Base-by-base conservation (phyloP, 2,797 vertebrate species). In the Cuniculus paca region DNA sequence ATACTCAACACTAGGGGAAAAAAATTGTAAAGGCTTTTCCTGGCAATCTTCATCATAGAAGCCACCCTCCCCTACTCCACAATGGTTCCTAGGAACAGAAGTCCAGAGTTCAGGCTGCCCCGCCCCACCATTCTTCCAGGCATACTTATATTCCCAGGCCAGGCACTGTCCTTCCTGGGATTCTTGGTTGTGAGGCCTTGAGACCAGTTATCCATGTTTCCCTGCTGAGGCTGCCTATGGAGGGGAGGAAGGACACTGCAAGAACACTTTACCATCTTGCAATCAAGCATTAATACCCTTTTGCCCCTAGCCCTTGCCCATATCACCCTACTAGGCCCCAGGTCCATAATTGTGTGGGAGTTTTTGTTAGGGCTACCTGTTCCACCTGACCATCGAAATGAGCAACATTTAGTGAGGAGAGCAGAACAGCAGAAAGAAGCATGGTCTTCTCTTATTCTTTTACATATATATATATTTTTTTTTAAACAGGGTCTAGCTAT, bases 341-440 rank as follows among this genome's bases (percentile, higher is more conserved):
- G 28, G 56, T 84, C 20, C 63, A 63, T 31, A 20, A 58, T 81
- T 45, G 5, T 26, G 3, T 22, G 20, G 12, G 13, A 68, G 4
- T 39, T 88, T 87, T 61, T 36, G 19, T 36, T 42, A 0, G 0
- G 14, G 13, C 1, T 74, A 34, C 1, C 1, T 3, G 2, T 36
- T 16, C 4, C 5, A 14, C 16, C 19, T 42, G 8, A 56, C 0
- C 1, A 2, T 74, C 0, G 9, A 45, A 1, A 13, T 5, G 48
- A 75, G 22, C 9, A 0, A 45, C 11, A 24, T 54, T 65, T 48
- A 6, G 5, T 60, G 28, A 39, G 28, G 17, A 31, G 83, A 80
- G 36, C 0, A 39, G 8, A 78, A 6, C 22, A 36, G 7, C 7
- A 36, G 1, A 26, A 39, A 52, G 39, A 3, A n/a, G 7, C 1